Evolutionary conservation across 2,888 invertebrate genomes (phyloP).

Genomic region (Conchocele bisecta): DNA sequence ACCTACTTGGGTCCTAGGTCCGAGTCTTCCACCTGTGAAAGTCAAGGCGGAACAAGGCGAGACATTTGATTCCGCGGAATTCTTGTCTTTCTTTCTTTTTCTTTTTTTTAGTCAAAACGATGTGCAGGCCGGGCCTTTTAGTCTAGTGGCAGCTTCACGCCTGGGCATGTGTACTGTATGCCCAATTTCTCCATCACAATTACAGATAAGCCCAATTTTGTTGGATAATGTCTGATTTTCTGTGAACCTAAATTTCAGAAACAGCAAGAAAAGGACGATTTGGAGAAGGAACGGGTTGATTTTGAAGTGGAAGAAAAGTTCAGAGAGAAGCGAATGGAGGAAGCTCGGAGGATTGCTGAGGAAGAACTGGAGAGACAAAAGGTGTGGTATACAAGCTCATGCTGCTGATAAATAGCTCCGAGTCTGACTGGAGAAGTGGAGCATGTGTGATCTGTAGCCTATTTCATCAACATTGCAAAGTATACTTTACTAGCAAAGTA

Average conservation of each 20-base stretch:
- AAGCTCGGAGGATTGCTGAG: conserved; percentile 68
- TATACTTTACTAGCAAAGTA: background rate
- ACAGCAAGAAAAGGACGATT: conserved; percentile 62
- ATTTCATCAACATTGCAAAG: too few species aligned
- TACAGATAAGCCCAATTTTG: too few species aligned
- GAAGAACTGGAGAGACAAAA: conserved; percentile 70
- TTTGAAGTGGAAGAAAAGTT: conserved; percentile 66
- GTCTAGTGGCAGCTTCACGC: too few species aligned
- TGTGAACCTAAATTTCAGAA: conserved; percentile 50
- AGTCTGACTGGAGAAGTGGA: background rate
- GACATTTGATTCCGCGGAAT: too few species aligned
- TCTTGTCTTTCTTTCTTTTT: background rate
- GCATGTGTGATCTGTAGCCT: too few species aligned
- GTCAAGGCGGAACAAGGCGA: too few species aligned
- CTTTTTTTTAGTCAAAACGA: background rate
- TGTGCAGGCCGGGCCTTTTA: background rate
- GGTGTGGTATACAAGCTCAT: conserved; percentile 39
- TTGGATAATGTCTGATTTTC: background rate
- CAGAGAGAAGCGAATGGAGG: conserved; percentile 64
- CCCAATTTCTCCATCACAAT: too few species aligned
- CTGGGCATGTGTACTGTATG: background rate
- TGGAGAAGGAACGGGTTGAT: conserved; percentile 64
- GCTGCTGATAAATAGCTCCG: too few species aligned
- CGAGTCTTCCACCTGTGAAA: too few species aligned
- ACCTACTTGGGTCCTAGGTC: too few species aligned